Evolutionary conservation across 2,888 invertebrate genomes (phyloP).

Genomic region (Odontocolon sp.): DNA sequence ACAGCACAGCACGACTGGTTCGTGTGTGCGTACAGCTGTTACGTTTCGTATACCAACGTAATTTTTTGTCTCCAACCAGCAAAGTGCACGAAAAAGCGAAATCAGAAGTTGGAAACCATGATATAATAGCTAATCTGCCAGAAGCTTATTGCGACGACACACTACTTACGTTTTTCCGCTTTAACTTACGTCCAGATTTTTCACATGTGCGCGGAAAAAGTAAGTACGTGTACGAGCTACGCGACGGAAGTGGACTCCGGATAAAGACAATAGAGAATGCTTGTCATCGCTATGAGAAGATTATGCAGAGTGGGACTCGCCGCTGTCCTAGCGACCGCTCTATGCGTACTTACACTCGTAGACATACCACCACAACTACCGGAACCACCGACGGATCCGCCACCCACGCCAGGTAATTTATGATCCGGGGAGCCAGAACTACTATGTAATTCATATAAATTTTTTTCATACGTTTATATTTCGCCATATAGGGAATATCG

Average conservation of each 20-base stretch:
- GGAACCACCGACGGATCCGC: constrained; percentile 74
- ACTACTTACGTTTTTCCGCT: background rate
- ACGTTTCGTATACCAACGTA: constrained; percentile 14
- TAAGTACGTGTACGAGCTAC: constrained; percentile 23
- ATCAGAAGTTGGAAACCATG: constrained; percentile 26
- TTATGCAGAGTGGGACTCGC: constrained; percentile 77
- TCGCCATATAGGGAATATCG: too few species aligned
- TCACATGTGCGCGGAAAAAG: constrained; percentile 53
- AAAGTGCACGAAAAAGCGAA: background rate
- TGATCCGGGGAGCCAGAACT: constrained; percentile 24
- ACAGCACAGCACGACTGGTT: too few species aligned
- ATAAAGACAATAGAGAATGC: constrained; percentile 69
- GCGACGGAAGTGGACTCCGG: constrained; percentile 44
- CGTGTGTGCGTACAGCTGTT: constrained; percentile 15
- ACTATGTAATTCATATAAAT: too few species aligned
- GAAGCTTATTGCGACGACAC: constrained; percentile 35
- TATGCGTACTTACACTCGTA: constrained; percentile 76
- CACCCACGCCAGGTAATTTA: constrained; percentile 76
- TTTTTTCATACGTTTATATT: too few species aligned
- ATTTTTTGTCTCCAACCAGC: background rate
- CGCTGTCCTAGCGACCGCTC: constrained; percentile 75
- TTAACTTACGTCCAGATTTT: constrained; percentile 28
- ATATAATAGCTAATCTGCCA: constrained; percentile 7
- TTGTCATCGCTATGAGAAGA: constrained; percentile 73
- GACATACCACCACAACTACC: constrained; percentile 77